Percentiles rank a stretch among this genome's conserved stretches.
phyloP scores from a whole-genome alignment of 2,888 invertebrate species.

The Andrena haemorrhoa region DNA sequence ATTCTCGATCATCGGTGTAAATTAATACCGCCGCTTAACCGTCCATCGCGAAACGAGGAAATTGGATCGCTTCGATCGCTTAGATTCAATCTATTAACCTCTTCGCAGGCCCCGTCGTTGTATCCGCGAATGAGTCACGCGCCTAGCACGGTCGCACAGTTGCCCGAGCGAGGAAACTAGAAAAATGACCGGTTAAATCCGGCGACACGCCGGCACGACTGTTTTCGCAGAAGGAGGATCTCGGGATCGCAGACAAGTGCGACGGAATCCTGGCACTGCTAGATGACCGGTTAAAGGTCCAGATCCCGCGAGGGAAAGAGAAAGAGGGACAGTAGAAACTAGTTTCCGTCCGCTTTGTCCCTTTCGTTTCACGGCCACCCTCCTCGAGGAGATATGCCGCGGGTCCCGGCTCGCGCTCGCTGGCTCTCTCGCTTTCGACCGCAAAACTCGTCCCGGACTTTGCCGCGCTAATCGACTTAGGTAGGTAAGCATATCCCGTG shows the following conservation, averaged over 20 bases:
- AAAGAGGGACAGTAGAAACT: constrained; percentile 63
- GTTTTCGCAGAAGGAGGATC: constrained; percentile 9
- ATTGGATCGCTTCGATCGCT: constrained; percentile 37
- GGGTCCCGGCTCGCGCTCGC: constrained; percentile 39
- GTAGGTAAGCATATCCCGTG: constrained; percentile 77
- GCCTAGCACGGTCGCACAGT: not conserved
- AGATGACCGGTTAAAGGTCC: constrained; percentile 67
- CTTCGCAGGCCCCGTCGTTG: not conserved
- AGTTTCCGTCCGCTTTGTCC: constrained; percentile 69
- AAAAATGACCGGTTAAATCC: constrained; percentile 13
- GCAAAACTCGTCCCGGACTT: constrained; percentile 76
- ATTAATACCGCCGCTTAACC: constrained; percentile 37
- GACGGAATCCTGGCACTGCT: constrained; percentile 55
- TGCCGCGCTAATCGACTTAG: constrained; percentile 78
- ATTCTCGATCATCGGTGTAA: constrained; percentile 11
- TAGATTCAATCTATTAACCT: constrained; percentile 23
- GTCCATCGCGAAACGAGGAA: constrained; percentile 30
- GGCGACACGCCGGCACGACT: not conserved
- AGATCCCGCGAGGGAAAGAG: constrained; percentile 37
- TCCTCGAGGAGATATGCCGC: constrained; percentile 59
- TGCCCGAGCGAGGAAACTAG: constrained; percentile 23
- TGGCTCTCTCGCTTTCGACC: constrained; percentile 69
- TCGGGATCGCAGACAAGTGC: constrained; percentile 41
- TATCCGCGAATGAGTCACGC: not conserved
- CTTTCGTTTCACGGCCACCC: constrained; percentile 72